Evolutionary conservation across 2,797 vertebrate genomes (phyloP), one percentile per base, ranked within the genome.

Genomic region (Acropternis orthonyx): DNA sequence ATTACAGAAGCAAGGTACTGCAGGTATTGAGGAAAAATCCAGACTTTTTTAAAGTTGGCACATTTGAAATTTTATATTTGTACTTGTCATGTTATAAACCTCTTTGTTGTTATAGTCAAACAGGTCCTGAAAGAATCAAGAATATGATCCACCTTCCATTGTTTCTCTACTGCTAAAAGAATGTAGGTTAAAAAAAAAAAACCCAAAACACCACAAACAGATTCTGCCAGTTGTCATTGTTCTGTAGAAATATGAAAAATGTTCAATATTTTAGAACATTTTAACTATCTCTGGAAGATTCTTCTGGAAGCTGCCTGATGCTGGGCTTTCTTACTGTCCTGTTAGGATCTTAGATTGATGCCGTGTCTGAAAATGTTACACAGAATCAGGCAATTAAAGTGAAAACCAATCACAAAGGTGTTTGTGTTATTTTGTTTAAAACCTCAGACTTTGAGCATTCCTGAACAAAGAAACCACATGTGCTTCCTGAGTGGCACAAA

Each of bases 1-100:
- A 95, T 92, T 96, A 79, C 34, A 27, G 46, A 85, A 87, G 73
- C 41, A 69, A 80, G 93, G 95, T 96, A 97, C 95, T 79, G 66
- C 44, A 88, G 79, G 12, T 55, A 51, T 12, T 80, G 89, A 93
- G 55, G 76, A 93, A 89, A 89, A 81, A 74, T 32, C 8, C 55
- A 55, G 75, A 41, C 62, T 75, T 80, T 82, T 54, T 82, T 82
- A 66, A 94, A 90, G 71, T 34, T 69, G 63, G 36, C 66, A 90
- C 26, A 52, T 73, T 89, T 79, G 36, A 84, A 52, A 85, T 87
- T 89, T 93, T 93, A 58, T 94, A 87, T 81, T 94, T 95, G 58
- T 87, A 83, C 34, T 76, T 83, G 44, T 51, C 36, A 10, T 37
- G 65, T 73, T 83, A 27, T 56, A 44, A 87, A 88, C 21, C 7